A percentile compares a stretch with the other conserved stretches of the same genome.
phyloP scores from a whole-genome alignment of 2,888 invertebrate genomes.

The Zaprionus bogoriensis region DNA sequence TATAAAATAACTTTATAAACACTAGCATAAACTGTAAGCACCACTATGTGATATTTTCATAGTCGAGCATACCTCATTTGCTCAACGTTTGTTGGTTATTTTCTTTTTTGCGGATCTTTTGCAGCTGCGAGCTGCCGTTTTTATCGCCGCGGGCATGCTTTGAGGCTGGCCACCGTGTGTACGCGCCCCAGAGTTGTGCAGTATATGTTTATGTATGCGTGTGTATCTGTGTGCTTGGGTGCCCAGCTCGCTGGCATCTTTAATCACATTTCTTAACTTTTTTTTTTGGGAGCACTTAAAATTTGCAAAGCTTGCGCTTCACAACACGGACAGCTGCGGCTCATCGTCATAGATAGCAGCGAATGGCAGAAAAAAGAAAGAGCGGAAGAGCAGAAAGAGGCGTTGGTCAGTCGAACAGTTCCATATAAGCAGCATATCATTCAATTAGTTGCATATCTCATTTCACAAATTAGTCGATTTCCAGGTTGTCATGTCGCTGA shows the following conservation, averaged over 20 bases:
- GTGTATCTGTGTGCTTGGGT: not conserved
- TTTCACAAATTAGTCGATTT: slow-evolving; percentile 40
- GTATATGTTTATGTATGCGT: not conserved
- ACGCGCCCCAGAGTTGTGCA: not conserved
- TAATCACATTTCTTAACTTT: slow-evolving; percentile 6
- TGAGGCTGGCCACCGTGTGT: too few species aligned
- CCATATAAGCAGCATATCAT: slow-evolving; percentile 28
- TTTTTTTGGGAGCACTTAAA: slow-evolving; percentile 27
- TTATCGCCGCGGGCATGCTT: slow-evolving; percentile 24
- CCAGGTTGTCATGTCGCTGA: slow-evolving; percentile 16
- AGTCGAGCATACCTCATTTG: not conserved
- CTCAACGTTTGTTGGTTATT: not conserved
- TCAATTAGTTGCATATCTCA: slow-evolving; percentile 39
- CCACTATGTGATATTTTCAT: slow-evolving; percentile 7
- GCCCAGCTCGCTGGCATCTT: slow-evolving; percentile 10
- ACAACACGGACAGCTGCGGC: slow-evolving; percentile 8
- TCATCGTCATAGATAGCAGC: not conserved
- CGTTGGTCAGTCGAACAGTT: not conserved
- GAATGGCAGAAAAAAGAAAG: not conserved
- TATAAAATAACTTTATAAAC: too few species aligned
- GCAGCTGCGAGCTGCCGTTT: slow-evolving; percentile 46
- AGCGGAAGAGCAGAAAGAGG: not conserved
- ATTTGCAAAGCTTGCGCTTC: slow-evolving; percentile 16
- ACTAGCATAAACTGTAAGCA: too few species aligned
- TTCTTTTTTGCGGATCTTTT: slow-evolving; percentile 7